Evolutionary conservation across 2,888 invertebrate species (phyloP).

Genomic region (Lithophane socia): DNA sequence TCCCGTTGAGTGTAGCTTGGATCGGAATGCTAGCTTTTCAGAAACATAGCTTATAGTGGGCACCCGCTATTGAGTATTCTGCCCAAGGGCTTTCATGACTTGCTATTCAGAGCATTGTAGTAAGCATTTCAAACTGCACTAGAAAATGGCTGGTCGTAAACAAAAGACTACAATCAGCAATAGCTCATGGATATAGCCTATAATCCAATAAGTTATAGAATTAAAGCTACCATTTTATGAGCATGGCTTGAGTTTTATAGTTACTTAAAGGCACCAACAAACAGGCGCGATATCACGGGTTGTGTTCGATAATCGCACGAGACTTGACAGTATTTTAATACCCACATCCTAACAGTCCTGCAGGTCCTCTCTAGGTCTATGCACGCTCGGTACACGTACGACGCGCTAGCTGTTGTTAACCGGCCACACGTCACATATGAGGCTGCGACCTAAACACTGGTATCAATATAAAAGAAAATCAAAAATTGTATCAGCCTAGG

Average conservation of each 20-base stretch:
- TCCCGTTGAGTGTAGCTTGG: not conserved
- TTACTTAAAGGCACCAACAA: no score
- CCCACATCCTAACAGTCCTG: not conserved
- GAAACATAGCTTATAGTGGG: slow-evolving; percentile 28
- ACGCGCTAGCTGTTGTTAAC: no score
- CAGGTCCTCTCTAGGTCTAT: no score
- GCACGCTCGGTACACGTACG: no score
- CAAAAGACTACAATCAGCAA: not conserved
- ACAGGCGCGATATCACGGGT: no score
- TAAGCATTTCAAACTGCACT: slow-evolving; percentile 38
- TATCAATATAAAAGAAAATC: no score
- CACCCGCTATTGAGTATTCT: not conserved
- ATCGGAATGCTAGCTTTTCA: slow-evolving; percentile 22
- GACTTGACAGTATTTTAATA: not conserved
- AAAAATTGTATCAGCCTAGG: no score
- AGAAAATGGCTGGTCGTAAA: not conserved
- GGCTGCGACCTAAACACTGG: no score
- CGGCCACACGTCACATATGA: no score
- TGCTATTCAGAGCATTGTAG: slow-evolving; percentile 38
- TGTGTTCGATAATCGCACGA: no score
- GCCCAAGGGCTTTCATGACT: slow-evolving; percentile 48
- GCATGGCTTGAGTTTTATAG: no score
- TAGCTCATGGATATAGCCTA: not conserved
- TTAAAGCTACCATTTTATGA: not conserved
- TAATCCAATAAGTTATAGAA: not conserved